phyloP scores from a whole-genome alignment of 2,113 vertebrate species.

The Entelurus aequoreus region DNA sequence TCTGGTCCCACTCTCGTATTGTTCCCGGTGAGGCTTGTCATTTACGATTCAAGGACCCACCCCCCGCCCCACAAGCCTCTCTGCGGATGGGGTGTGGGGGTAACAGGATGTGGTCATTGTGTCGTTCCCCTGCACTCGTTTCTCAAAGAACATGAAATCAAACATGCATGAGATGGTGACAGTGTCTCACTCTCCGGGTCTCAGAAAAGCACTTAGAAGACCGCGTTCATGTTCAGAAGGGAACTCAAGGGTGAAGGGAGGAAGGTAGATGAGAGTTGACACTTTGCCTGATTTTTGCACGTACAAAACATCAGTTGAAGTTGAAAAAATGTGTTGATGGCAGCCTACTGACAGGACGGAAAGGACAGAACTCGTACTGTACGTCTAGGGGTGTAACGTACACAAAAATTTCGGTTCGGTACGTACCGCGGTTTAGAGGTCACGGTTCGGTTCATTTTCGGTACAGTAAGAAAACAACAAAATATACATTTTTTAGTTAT shows the following conservation, averaged over 20 bases:
- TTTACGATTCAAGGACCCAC: constrained; percentile 69
- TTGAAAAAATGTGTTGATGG: no score
- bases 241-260: background rate
- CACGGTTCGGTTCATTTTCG: no score
- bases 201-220: constrained; percentile 36
- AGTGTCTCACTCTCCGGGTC: constrained; percentile 33
- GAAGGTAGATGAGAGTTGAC: constrained; percentile 32
- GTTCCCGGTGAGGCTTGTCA: constrained; percentile 64
- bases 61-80: constrained; percentile 22
- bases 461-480: no score
- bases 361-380: no score
- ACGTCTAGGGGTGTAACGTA: no score
- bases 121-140: constrained; percentile 62
- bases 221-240: constrained; percentile 13
- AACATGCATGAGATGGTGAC: constrained; percentile 70
- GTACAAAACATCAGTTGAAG: constrained; percentile 4
- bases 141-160: constrained; percentile 71
- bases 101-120: constrained; percentile 63
- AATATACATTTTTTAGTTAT: no score
- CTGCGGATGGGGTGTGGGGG: constrained; percentile 27
- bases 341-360: no score
- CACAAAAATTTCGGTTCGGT: no score
- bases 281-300: constrained; percentile 25
- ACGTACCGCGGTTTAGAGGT: no score
- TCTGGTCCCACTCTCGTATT: constrained; percentile 61